Evolutionary conservation across 2,888 invertebrate genomes (phyloP), one percentile per base, ranked within the genome.

Genomic region (Agrotis clavis): DNA sequence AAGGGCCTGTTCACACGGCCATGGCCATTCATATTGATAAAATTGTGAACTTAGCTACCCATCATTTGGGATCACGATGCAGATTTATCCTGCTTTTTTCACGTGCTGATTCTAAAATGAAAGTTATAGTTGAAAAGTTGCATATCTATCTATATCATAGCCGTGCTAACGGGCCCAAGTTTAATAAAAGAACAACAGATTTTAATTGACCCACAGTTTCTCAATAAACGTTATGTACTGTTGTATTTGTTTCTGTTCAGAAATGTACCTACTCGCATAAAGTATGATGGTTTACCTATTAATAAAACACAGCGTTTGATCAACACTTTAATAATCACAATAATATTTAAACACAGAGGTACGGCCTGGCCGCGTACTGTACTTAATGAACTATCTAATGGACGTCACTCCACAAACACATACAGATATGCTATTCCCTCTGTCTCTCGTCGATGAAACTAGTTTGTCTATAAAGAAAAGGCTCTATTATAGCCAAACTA

Each of bases 281-380:
- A 47, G 4, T 47, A 16, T 47, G 16, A 61, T 47, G 16, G n/a
- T 53, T 48, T 56, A 41, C 11, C 41, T 41, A 68, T 13, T 13
- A 82, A 68, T 77, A 68, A 86, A 82, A 84, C 63, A 21, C 60
- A 48, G 25, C 13, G 56, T 86, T 79, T 71, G 84, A 90, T 90
- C 89, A 92, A 92, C 90, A 89, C 87, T 90, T 92, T 90, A 89
- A 89, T 91, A 89, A 89, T 90, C 80, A 86, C 81, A 86, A 78
- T 77, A 74, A 70, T 77, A 78, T 73, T 65, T 61, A 78, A 71
- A 73, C 63, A 74, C 71, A 72, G 62, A 57, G 59, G 63, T 60
- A 60, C 67, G 72, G 81, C 80, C 76, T 63, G 72, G 77, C 73
- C 51, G 77, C 25, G 77, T 35, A 59, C 67, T 18, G 57, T 45